Percentiles rank a stretch among this genome's conserved stretches.
Conservation (phyloP, 2,888 invertebrate genomes). For the Drosophila merina region DNA sequence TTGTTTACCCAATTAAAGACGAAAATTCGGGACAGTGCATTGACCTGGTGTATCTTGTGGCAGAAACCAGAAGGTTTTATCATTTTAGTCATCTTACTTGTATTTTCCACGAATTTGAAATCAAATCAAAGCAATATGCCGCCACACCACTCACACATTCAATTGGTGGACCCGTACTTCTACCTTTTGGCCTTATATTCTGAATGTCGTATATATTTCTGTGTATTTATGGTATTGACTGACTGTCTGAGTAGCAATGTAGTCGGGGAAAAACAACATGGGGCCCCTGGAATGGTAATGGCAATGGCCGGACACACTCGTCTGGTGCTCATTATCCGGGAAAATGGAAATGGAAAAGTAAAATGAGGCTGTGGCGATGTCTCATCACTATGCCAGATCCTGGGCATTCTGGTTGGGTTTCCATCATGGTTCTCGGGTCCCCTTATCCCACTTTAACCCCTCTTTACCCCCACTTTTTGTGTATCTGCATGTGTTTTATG, state of each 20-base stretch:
- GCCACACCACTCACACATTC: conserved; percentile 11
- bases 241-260: conserved; percentile 63
- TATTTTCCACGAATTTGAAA: conserved; percentile 28
- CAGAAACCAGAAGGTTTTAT: conserved; percentile 32
- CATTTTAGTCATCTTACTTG: conserved; percentile 21
- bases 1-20: neutral
- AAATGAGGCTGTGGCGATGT: neutral
- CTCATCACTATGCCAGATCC: conserved; percentile 28
- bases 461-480: conserved; percentile 7
- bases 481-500: conserved; percentile 25
- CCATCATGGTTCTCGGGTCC: conserved; percentile 21
- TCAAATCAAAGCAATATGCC: conserved; percentile 48
- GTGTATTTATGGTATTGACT: conserved; percentile 58
- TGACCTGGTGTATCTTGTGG: conserved; percentile 47
- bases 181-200: conserved; percentile 30
- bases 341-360: conserved; percentile 14
- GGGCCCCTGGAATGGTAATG: conserved; percentile 9
- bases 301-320: conserved; percentile 33
- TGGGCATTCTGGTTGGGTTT: conserved; percentile 10
- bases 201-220: conserved; percentile 5
- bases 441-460: conserved; percentile 15
- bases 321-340: conserved; percentile 43
- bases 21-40: conserved; percentile 38
- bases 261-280: conserved; percentile 16
- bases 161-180: conserved; percentile 28